Evolutionary conservation across 2,113 vertebrate species (phyloP).

Genomic region (Leucosticte australis): DNA sequence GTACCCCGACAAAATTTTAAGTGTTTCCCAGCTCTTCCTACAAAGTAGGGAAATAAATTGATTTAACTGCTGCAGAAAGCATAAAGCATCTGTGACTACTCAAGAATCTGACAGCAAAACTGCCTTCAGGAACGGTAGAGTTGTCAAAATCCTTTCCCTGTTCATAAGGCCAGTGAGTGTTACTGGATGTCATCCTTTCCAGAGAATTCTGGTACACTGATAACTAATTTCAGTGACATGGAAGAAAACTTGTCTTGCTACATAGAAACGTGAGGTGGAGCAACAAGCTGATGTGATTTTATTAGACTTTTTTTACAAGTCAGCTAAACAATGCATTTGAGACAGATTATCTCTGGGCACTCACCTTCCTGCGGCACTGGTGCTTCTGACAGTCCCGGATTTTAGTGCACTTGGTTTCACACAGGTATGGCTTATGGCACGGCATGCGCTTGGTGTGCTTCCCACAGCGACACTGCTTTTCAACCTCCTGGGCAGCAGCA

Average conservation of each 20-base stretch:
- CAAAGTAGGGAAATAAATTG: background rate
- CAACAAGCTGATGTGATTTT: background rate
- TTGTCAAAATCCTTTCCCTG: background rate
- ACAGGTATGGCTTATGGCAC: conserved; percentile 92
- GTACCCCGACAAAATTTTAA: background rate
- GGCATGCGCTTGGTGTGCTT: conserved; percentile 86
- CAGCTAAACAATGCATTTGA: background rate
- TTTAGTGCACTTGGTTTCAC: conserved; percentile 90
- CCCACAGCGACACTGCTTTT: conserved; percentile 93
- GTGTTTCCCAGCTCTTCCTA: background rate
- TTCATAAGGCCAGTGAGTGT: background rate
- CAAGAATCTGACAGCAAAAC: background rate
- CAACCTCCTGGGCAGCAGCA: conserved; percentile 83
- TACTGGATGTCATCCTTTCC: background rate
- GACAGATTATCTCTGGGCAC: background rate
- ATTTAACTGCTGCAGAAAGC: background rate
- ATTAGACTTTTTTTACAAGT: background rate
- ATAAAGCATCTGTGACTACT: background rate
- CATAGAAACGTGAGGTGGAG: background rate
- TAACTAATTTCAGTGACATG: background rate
- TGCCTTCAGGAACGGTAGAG: background rate
- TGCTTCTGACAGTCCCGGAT: conserved; percentile 90
- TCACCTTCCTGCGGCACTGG: conserved; percentile 92
- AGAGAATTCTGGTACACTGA: background rate
- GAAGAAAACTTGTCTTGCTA: background rate